phyloP scores from a whole-genome alignment of 2,888 invertebrate genomes.

The Drosophila macrospina region DNA sequence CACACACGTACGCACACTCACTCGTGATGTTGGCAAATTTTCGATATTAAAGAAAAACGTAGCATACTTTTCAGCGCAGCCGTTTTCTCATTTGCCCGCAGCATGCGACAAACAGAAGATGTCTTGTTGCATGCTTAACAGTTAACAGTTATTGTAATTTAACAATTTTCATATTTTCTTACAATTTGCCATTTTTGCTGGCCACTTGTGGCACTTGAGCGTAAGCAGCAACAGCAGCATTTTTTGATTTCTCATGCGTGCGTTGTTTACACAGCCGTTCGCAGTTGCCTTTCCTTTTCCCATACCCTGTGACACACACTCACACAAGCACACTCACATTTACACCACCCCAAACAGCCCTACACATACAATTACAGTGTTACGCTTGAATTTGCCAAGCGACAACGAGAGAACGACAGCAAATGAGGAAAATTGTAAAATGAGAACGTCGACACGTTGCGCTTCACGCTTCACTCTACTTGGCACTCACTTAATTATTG shows the following conservation, averaged over 20 bases:
- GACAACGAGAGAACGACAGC: constrained; percentile 35
- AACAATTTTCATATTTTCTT: constrained; percentile 46
- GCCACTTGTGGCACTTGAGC: constrained; percentile 50
- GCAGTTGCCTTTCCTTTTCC: not conserved
- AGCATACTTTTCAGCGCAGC: constrained; percentile 23
- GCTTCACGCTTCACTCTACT: constrained; percentile 76
- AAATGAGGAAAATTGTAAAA: constrained; percentile 53
- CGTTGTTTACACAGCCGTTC: constrained; percentile 61
- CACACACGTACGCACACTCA: not conserved
- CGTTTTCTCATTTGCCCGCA: constrained; percentile 6
- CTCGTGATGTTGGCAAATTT: not conserved
- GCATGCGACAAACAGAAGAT: constrained; percentile 17
- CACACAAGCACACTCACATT: not conserved
- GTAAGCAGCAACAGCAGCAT: constrained; percentile 44
- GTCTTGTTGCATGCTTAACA: constrained; percentile 14
- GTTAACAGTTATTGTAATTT: constrained; percentile 52
- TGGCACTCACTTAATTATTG: constrained; percentile 78
- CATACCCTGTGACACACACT: not conserved
- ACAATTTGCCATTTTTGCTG: constrained; percentile 22
- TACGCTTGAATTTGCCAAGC: constrained; percentile 69
- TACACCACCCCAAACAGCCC: not conserved
- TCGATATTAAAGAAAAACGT: not conserved
- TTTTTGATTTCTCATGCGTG: constrained; percentile 78
- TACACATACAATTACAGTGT: constrained; percentile 13
- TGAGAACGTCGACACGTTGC: constrained; percentile 59